These are phyloP conservation scores for Lagopus leucura DNA, from an alignment of 2,113 vertebrate species.

Conservation along the genomic window DNA sequence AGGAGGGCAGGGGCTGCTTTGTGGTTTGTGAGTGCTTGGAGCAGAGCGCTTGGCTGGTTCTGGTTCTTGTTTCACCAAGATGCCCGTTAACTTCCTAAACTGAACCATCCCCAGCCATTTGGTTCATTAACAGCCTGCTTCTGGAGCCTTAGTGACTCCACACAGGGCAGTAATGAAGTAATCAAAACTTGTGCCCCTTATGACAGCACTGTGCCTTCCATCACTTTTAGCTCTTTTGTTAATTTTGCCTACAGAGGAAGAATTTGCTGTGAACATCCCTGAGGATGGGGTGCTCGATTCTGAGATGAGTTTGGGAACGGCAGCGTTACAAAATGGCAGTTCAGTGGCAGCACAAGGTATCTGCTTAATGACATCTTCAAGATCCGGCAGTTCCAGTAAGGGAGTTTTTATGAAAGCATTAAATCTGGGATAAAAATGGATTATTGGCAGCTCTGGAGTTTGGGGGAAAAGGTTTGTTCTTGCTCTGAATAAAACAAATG, in stretches of 20 bases:
- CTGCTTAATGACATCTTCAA: neutral
- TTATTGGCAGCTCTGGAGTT: neutral
- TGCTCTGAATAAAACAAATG: neutral
- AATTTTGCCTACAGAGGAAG: neutral
- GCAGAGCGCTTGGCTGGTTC: neutral
- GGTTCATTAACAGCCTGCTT: slow-evolving; percentile 55
- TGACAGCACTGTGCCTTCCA: neutral
- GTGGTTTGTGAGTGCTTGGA: neutral
- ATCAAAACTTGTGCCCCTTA: neutral
- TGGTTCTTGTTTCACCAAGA: neutral
- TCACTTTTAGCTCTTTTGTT: neutral
- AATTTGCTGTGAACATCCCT: slow-evolving; percentile 2
- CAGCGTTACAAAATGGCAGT: neutral
- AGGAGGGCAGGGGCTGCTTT: neutral
- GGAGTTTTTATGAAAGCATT: neutral
- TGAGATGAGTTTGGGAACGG: neutral
- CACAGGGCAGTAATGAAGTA: neutral
- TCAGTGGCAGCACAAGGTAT: slow-evolving; percentile 4
- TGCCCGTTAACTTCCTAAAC: neutral
- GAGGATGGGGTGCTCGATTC: neutral
- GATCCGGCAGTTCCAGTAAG: slow-evolving; percentile 12
- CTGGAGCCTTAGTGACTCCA: slow-evolving; percentile 40
- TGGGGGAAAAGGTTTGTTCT: neutral
- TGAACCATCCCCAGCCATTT: neutral
- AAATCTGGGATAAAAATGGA: neutral